Evolutionary conservation across 2,113 vertebrate species (phyloP), one percentile per base, ranked within the genome.

Genomic region (Pedetes capensis): DNA sequence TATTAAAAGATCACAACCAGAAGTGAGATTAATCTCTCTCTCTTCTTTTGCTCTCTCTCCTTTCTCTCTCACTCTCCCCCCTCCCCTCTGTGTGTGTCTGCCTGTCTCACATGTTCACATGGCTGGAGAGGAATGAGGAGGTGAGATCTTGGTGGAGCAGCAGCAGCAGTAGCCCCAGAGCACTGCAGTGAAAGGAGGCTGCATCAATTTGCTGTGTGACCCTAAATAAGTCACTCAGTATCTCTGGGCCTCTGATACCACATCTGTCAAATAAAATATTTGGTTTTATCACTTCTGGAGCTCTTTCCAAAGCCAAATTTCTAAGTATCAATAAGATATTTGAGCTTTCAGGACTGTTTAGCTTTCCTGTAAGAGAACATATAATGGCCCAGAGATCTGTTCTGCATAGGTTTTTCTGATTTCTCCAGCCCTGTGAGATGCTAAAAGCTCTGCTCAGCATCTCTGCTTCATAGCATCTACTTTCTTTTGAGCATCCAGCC

Each of bases 1-100:
- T 89, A 74, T 95, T 90, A 78, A 84, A 93, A 91, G 29, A 39
- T 55, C 59, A 72, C 51, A 64, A 61, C 11, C 64, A 89, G 61
- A 79, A 80, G 23, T 86, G 22, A 81, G 32, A 53, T 39, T 74
- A 72, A 76, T 29, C 53, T 72, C 47, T 37, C 9, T 27, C 14
- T 32, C 51, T 29, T 5, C 22, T 2, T 69, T 32, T 53, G n/a
- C 42, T 37, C 22, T 42, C 8, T 10, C 23, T 25, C 20, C 18
- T 25, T 18, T 37, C 34, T 34, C 3, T 37, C 6, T 47, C 7
- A 32, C 34, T 42, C 13, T 14, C 5, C 63, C 16, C 74, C 47
- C 39, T 39, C 5, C n/a, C n/a, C 29, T 9, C 27, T 17, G n/a
- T n/a, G n/a, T n/a, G n/a, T n/a, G n/a, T 42, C 20, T 27, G 23